Conservation (phyloP, 2,888 invertebrate species). For the Epiblema foenella region DNA sequence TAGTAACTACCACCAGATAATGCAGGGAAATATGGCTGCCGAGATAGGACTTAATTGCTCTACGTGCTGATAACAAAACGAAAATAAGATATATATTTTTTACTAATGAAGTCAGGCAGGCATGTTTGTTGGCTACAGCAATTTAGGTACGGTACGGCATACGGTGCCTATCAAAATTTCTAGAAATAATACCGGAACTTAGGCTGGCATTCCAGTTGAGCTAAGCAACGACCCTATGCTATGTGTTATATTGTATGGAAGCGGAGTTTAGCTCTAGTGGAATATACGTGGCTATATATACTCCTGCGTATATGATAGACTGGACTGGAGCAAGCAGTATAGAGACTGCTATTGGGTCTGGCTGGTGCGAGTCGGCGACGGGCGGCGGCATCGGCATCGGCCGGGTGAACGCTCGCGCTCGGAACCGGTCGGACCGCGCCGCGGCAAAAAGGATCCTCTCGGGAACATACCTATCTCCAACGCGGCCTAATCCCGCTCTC, state of each 20-base stretch:
- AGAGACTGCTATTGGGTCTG: conserved; percentile 34
- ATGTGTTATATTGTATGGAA: background rate
- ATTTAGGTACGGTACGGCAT: background rate
- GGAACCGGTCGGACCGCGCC: conserved; percentile 72
- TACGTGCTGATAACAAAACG: conserved; percentile 11
- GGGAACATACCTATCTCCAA: conserved; percentile 64
- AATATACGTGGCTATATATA: background rate
- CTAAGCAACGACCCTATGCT: background rate
- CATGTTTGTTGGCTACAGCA: background rate
- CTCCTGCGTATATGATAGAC: conserved; percentile 2
- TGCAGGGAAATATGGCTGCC: conserved; percentile 39
- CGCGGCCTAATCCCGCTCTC: conserved; percentile 52
- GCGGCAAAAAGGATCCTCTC: conserved; percentile 73
- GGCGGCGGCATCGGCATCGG: conserved; percentile 52
- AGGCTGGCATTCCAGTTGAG: background rate
- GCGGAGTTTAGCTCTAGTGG: background rate
- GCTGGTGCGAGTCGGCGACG: conserved; percentile 3
- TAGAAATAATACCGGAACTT: background rate
- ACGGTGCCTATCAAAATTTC: background rate
- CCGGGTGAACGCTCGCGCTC: conserved; percentile 76
- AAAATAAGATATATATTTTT: conserved; percentile 12
- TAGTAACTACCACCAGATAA: conserved; percentile 38
- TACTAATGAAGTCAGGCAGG: background rate
- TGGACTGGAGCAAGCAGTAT: conserved; percentile 20
- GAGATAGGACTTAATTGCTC: conserved; percentile 28